These are phyloP conservation scores for Octodon degus DNA, from an alignment of 2,113 vertebrate genomes.

Conservation along the genomic window DNA sequence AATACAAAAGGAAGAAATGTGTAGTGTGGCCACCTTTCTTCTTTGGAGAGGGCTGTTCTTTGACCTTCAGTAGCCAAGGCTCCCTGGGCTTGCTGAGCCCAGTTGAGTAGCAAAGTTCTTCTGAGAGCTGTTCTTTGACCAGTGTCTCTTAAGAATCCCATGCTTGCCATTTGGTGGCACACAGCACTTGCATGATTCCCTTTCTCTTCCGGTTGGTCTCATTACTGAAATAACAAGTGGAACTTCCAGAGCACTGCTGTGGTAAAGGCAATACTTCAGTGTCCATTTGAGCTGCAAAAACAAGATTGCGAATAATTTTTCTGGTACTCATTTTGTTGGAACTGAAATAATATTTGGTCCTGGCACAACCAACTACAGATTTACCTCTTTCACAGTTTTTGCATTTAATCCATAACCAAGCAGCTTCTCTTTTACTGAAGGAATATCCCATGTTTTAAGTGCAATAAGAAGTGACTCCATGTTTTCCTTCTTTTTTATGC, in stretches of 20 bases:
- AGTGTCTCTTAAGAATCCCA: background rate
- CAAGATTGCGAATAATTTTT: background rate
- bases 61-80: background rate
- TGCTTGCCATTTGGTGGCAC: background rate
- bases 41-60: background rate
- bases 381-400: background rate
- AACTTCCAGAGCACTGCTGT: fast-evolving
- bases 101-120: background rate
- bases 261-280: fast-evolving
- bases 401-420: background rate
- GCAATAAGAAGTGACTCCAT: background rate
- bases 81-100: background rate
- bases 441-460: background rate
- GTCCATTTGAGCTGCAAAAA: background rate
- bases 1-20: background rate
- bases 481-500: background rate
- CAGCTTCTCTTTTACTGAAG: background rate
- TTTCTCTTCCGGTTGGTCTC: background rate
- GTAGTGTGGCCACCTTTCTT: background rate
- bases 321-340: background rate
- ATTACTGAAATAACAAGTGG: background rate
- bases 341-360: background rate
- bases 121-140: background rate
- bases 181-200: background rate
- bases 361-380: background rate